Evolutionary conservation across 2,797 vertebrate species (phyloP).

Genomic region (Anguilla pacifica): DNA sequence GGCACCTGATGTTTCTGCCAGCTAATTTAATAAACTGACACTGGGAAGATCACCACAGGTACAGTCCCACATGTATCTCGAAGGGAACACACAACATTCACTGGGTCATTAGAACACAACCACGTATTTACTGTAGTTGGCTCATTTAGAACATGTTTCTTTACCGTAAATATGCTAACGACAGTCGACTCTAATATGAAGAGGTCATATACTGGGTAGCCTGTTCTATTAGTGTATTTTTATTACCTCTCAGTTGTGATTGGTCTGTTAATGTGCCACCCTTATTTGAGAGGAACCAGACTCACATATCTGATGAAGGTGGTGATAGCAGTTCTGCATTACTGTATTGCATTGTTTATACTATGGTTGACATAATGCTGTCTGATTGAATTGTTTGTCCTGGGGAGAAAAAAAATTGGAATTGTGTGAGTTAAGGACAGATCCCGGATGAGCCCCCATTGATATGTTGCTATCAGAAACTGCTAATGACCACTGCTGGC

Average conservation of each 20-base stretch:
- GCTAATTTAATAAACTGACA: background rate
- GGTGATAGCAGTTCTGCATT: background rate
- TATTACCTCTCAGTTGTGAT: background rate
- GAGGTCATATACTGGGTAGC: background rate
- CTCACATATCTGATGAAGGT: background rate
- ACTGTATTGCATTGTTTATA: background rate
- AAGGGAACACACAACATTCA: background rate
- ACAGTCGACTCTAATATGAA: background rate
- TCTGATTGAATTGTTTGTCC: background rate
- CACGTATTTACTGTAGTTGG: background rate
- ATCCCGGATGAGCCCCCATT: background rate
- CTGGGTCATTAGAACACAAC: background rate
- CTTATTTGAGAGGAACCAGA: background rate
- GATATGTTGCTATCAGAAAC: background rate
- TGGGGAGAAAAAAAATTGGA: background rate
- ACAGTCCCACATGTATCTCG: background rate
- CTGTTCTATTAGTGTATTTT: background rate
- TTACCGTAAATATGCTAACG: background rate
- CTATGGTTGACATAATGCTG: background rate
- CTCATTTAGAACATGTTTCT: background rate
- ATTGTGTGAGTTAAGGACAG: background rate
- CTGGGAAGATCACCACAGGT: background rate
- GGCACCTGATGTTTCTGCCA: background rate
- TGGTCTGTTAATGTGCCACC: background rate
- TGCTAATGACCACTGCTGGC: background rate